Evolutionary conservation across 2,888 invertebrate species (phyloP).

Genomic region (Sarcophaga rosellei): DNA sequence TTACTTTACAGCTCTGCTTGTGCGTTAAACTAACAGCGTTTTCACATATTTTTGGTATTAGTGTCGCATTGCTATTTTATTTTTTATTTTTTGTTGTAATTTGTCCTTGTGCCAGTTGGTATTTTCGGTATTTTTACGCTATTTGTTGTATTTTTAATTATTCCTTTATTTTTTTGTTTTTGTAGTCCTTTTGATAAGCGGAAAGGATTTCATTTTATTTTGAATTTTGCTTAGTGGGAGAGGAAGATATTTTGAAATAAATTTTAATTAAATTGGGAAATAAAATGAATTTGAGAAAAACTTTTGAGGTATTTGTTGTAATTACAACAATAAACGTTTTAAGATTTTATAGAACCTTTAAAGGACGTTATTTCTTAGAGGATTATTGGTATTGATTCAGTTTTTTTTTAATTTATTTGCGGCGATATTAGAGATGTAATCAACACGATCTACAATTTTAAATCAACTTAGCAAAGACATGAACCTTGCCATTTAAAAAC

Average conservation of each 20-base stretch:
- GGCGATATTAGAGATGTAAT: no score
- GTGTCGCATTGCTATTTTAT: constrained; percentile 25
- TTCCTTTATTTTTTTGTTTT: constrained; percentile 34
- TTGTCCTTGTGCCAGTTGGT: constrained; percentile 58
- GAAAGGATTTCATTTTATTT: not conserved
- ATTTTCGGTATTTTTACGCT: constrained; percentile 57
- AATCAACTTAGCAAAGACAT: no score
- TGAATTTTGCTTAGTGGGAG: not conserved
- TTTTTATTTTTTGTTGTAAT: constrained; percentile 18
- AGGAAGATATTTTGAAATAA: no score
- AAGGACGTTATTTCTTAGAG: no score
- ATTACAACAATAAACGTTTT: not conserved
- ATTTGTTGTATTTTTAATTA: constrained; percentile 61
- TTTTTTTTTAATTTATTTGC: no score
- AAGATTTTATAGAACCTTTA: not conserved
- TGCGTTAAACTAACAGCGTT: constrained; percentile 28
- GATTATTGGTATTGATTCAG: no score
- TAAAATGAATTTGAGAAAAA: not conserved
- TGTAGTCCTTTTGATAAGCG: not conserved
- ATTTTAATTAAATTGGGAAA: no score
- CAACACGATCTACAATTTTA: no score
- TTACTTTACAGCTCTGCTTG: not conserved
- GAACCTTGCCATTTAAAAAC: not conserved
- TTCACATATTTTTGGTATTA: constrained; percentile 24
- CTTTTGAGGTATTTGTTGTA: not conserved